Base-by-base conservation (phyloP, 2,797 vertebrate genomes). In the Pangasius larnaudii region DNA sequence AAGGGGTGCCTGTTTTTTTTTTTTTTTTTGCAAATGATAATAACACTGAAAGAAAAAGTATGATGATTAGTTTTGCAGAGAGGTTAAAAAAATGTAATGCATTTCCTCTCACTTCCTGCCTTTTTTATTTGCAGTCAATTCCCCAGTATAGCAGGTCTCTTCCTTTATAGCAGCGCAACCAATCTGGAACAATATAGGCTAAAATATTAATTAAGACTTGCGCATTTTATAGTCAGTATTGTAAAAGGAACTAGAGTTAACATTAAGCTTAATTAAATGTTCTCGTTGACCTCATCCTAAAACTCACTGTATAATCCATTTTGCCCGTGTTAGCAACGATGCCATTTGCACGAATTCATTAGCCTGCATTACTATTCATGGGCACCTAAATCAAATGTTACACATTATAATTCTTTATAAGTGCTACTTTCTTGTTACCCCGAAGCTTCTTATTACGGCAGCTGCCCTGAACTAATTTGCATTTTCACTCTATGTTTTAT, bases 361-460 rank as follows among this genome's bases (percentile, higher is more conserved):
- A 67, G 49, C 39, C 72, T 39, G 71, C 75, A 71, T 69, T 85
- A 79, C 72, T 85, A 85, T 85, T 85, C 53, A 85, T 85, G 63
- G 58, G n/a, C 75, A 72, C n/a, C 63, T 81, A 75, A 71, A 86
- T 74, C 58, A 75, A 88, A 88, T 24, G 77, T 74, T 82, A 88
- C 75, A 80, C 51, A 18, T 82, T 74, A 74, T 63, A 75, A 78
- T 79, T 85, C 46, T 79, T 85, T 46, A 79, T 56, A 80, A 80
- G 53, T 59, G 36, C 71, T 72, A 63, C 56, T 30, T 75, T 83
- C 78, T 75, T 89, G 84, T 77, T 58, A 58, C 61, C 59, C 56
- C 49, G 42, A 86, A 84, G 88, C 85, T 84, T 71, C 59, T 89
- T 61, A 84, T 86, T 89, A 69, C 85, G 84, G 51, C 61, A 22